phyloP scores from a whole-genome alignment of 2,888 invertebrate species.

The Athetis lepigone region DNA sequence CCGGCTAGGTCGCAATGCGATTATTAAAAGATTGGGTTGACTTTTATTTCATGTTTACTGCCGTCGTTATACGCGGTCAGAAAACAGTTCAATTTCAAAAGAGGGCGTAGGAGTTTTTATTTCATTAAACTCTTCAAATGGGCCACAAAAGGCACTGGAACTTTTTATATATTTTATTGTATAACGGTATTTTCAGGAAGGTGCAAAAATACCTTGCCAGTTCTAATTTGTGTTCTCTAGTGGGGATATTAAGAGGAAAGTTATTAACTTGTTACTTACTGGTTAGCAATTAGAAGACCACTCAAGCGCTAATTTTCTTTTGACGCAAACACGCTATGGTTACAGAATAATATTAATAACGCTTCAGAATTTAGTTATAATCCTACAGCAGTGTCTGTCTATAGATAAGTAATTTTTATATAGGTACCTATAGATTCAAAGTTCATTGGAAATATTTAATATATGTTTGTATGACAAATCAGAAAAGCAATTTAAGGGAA shows the following conservation, averaged over 20 bases:
- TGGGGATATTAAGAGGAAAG: constrained; percentile 25
- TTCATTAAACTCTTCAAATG: too few species aligned
- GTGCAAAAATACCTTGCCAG: constrained; percentile 14
- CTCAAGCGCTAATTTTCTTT: constrained; percentile 33
- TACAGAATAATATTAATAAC: constrained; percentile 12
- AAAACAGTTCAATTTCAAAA: too few species aligned
- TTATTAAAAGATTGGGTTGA: too few species aligned
- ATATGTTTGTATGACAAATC: neutral
- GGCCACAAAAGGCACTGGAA: too few species aligned
- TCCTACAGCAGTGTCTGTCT: neutral
- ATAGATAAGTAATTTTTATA: too few species aligned
- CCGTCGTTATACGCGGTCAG: too few species aligned
- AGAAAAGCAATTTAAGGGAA: neutral
- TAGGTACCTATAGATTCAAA: too few species aligned
- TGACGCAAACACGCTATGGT: constrained; percentile 22
- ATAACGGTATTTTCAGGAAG: constrained; percentile 3
- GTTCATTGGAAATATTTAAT: too few species aligned
- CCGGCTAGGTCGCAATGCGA: too few species aligned
- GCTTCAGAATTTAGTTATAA: constrained; percentile 18
- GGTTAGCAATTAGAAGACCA: constrained; percentile 34
- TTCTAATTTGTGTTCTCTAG: constrained; percentile 10
- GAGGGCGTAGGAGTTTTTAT: too few species aligned
- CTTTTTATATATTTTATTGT: neutral
- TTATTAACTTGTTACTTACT: constrained; percentile 10
- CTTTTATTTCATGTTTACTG: too few species aligned